Conservation (phyloP, 2,797 vertebrate genomes). For the Lutra lutra region DNA sequence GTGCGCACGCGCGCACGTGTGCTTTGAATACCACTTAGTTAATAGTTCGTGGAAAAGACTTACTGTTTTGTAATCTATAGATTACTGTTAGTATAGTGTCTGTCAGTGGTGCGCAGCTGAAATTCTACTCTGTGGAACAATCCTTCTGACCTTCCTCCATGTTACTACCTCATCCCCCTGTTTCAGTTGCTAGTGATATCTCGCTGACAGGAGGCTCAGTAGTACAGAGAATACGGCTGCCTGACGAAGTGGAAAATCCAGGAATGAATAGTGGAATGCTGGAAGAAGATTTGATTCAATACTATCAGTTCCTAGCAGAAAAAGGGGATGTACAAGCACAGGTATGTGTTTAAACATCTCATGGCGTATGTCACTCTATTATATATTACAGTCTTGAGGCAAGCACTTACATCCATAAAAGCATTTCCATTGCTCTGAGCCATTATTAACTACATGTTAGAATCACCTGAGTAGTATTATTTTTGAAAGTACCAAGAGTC, state of each 20-base stretch:
- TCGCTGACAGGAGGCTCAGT: conserved; percentile 97
- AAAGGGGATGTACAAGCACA: conserved; percentile 99
- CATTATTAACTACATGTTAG: not conserved
- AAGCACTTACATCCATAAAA: not conserved
- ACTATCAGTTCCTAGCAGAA: conserved; percentile 98
- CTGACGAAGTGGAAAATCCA: conserved; percentile 97
- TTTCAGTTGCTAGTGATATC: conserved; percentile 95
- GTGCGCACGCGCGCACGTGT: too few relatives aligned
- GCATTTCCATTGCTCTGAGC: not conserved
- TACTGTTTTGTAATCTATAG: not conserved
- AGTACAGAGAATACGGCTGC: conserved; percentile 95
- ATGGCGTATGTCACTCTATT: not conserved
- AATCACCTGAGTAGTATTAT: not conserved
- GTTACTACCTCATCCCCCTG: not conserved
- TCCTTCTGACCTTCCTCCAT: not conserved
- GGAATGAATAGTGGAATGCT: conserved; percentile 97
- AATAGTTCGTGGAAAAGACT: not conserved
- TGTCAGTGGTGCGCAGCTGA: not conserved
- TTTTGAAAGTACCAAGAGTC: not conserved
- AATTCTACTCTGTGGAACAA: not conserved
- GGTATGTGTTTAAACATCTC: conserved; percentile 85
- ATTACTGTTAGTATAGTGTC: not conserved
- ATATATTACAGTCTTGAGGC: not conserved
- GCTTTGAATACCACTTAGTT: not conserved
- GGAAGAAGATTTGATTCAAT: conserved; percentile 99